A percentile compares a stretch with the other conserved stretches of the same genome.
phyloP scores from a whole-genome alignment of 35 echinoderm and acorn worm genomes.

The Amphiura filiformis region DNA sequence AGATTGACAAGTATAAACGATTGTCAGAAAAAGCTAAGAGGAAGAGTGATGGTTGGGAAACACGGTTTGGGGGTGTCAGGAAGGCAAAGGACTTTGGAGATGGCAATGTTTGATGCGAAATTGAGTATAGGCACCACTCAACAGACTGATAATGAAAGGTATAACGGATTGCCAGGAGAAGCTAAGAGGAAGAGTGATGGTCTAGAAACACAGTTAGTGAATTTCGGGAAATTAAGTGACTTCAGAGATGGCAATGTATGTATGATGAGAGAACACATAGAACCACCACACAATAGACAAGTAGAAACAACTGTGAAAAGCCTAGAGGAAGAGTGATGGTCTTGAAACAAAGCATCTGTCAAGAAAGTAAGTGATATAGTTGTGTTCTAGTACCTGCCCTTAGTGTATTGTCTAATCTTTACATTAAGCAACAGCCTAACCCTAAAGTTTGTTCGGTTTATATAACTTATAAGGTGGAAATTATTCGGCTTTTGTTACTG shows the following conservation, averaged over 20 bases:
- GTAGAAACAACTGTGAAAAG: conserved; percentile 86
- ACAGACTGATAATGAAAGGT: conserved; percentile 89
- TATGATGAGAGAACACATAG: no score
- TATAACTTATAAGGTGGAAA: no score
- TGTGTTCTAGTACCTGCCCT: no score
- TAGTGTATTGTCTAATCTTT: no score
- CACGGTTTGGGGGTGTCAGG: conserved; percentile 58
- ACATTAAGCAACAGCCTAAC: no score
- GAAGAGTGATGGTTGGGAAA: conserved; percentile 81
- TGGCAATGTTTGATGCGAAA: no score
- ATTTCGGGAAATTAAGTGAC: conserved; percentile 66
- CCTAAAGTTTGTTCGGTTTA: no score
- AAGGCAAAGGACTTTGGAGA: conserved; percentile 50
- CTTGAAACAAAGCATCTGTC: no score
- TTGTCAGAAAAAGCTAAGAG: conserved; percentile 81
- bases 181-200: conserved; percentile 86
- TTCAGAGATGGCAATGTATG: no score
- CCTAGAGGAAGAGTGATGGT: conserved; percentile 82
- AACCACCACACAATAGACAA: no score
- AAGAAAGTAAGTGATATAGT: no score
- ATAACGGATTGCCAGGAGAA: conserved; percentile 87
- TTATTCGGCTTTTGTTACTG: no score
- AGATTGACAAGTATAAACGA: conserved; percentile 97
- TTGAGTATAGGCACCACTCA: conserved; percentile 63
- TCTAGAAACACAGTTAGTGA: conserved; percentile 66